Conservation (phyloP, 2,888 invertebrate genomes). For the Calameuta filiformis region DNA sequence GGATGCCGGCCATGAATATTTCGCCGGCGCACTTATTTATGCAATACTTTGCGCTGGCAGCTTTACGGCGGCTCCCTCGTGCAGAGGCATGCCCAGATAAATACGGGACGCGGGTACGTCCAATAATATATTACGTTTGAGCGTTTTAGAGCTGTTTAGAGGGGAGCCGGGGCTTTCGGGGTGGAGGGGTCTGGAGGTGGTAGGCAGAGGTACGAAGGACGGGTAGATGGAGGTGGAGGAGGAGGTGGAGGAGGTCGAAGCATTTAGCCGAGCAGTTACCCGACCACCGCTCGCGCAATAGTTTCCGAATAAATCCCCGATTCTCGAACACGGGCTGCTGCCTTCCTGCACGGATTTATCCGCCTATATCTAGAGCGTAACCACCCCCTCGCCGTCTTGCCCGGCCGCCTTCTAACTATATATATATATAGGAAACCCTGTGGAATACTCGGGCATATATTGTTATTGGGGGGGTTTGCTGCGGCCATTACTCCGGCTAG, state of each 20-base stretch:
- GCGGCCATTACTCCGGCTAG: conserved; percentile 61
- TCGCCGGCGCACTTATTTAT: conserved; percentile 65
- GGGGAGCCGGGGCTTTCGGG: conserved; percentile 34
- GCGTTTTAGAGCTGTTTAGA: conserved; percentile 62
- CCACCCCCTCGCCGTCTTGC: conserved; percentile 20
- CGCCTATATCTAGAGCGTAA: too few species aligned
- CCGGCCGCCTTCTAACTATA: conserved; percentile 49
- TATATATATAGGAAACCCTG: conserved; percentile 18
- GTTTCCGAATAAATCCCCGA: conserved; percentile 65
- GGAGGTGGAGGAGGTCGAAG: conserved; percentile 31
- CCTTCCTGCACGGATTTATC: conserved; percentile 58
- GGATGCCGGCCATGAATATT: conserved; percentile 62
- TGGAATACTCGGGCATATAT: conserved; percentile 29
- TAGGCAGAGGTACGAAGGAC: conserved; percentile 27
- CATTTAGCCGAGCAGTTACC: conserved; percentile 40
- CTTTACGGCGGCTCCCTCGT: conserved; percentile 59
- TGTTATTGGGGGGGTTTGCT: conserved; percentile 30
- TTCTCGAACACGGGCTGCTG: conserved; percentile 58
- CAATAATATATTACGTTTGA: conserved; percentile 63
- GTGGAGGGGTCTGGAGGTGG: conserved; percentile 25
- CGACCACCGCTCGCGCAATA: conserved; percentile 45
- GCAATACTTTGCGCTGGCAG: conserved; percentile 66
- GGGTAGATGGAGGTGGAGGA: conserved; percentile 25
- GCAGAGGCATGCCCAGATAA: conserved; percentile 39
- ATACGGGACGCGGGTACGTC: conserved; percentile 47